A percentile compares a stretch with the other conserved stretches of the same genome.
phyloP scores from a whole-genome alignment of 2,113 vertebrate species.

The Pica pica region DNA sequence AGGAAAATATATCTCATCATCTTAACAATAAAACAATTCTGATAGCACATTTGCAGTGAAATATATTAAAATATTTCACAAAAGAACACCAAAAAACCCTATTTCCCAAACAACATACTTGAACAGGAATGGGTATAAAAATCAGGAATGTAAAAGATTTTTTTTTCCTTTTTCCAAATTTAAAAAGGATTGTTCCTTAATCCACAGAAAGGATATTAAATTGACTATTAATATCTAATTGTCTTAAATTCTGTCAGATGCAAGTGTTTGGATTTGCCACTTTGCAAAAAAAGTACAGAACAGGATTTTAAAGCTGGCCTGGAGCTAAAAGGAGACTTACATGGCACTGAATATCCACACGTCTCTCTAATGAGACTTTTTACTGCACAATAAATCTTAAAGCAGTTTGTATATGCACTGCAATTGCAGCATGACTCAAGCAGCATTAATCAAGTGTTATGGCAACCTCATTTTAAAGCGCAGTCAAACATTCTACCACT shows the following conservation, averaged over 20 bases:
- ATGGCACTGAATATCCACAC: not conserved
- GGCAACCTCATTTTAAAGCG: not conserved
- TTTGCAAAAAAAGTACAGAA: not conserved
- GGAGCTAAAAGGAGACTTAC: not conserved
- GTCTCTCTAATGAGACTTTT: constrained; percentile 46
- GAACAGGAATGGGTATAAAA: not conserved
- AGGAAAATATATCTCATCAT: not conserved
- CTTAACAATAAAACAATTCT: not conserved
- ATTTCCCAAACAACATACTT: not conserved
- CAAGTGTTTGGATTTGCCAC: not conserved
- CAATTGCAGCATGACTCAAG: not conserved
- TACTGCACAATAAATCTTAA: constrained; percentile 22
- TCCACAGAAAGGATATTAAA: not conserved
- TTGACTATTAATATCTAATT: not conserved
- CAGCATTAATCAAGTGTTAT: constrained; percentile 15
- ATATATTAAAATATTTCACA: not conserved
- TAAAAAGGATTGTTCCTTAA: not conserved
- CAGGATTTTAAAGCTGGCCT: not conserved
- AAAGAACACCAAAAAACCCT: fast-evolving
- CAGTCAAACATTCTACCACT: not conserved
- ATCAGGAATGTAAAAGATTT: not conserved
- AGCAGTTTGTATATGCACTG: constrained; percentile 8
- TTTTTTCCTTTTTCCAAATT: not conserved
- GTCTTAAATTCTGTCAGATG: not conserved
- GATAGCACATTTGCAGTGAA: not conserved